Base-by-base conservation (phyloP, 2,797 vertebrate genomes). In the Hippocampus kuda region DNA sequence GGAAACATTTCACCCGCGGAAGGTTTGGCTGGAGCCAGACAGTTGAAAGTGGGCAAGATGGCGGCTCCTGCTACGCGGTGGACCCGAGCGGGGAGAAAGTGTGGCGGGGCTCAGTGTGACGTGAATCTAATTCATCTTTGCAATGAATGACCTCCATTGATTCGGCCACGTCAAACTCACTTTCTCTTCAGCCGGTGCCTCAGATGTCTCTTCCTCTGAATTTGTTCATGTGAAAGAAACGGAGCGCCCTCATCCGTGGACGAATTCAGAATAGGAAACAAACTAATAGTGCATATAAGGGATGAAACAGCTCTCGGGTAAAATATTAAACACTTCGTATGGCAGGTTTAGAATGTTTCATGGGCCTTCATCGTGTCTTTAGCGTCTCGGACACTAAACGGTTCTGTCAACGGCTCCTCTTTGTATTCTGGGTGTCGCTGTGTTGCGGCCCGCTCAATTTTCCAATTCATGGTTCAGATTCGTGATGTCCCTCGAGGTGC, bases 61-160 rank as follows among this genome's bases (percentile, higher is more conserved):
- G 18, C 27, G 18, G 65, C 26, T 51, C 18, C 1, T 30, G 7
- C 22, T 3, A 7, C 34, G 34, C 22, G 4, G 0, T 30, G 30
- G 13, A 34, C 27, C 53, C 16, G 16, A 18, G 11, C 13, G 18
- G 46, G n/a, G 26, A 49, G 22, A 54, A 67, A 67, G 30, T 44
- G 53, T 44, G 26, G 72, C 59, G 54, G 71, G 78, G 70, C 34
- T 73, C 77, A 66, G 75, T 81, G 82, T 83, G 82, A 81, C 77
- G 79, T 44, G 73, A 81, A 74, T 84, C 79, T 81, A 83, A 82
- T 84, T 83, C 81, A 81, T 83, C 72, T 82, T 80, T 76, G 74
- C 78, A 80, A 87, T 90, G 89, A 91, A 91, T 87, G 84, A 89
- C 81, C 77, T 87, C 88, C 88, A 89, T 91, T 91, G 88, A 90